Percentiles rank a stretch among this genome's conserved stretches.
Evolutionary conservation across 1,140 invertebrate genomes (phyloP).

Genomic region (Pseudomyrmex cubaensis): DNA sequence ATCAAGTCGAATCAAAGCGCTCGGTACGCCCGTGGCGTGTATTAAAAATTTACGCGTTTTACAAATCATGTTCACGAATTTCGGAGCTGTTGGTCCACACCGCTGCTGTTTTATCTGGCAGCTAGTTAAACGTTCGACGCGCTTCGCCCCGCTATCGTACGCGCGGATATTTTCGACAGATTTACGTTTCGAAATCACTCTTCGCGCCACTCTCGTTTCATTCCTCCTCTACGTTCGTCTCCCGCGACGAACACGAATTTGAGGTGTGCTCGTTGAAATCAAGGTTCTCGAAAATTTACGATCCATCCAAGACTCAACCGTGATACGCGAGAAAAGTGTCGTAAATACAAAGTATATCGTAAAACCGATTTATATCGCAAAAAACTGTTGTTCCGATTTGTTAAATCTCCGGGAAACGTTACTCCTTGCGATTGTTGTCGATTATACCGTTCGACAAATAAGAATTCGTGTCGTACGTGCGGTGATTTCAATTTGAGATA

Average conservation of each 20-base stretch:
- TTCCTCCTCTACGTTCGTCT: neutral
- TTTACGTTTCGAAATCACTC: constrained; percentile 46
- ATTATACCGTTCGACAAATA: too few species aligned
- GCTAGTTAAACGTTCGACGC: constrained; percentile 41
- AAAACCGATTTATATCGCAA: neutral
- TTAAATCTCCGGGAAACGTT: too few species aligned
- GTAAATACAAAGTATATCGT: neutral
- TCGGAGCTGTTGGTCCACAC: neutral
- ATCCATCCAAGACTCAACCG: neutral
- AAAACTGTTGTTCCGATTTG: neutral
- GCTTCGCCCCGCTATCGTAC: neutral
- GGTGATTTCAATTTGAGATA: too few species aligned
- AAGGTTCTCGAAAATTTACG: constrained; percentile 25
- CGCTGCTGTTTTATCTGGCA: constrained; percentile 56
- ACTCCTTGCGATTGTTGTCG: too few species aligned
- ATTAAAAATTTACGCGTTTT: constrained; percentile 24
- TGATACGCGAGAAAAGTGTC: neutral
- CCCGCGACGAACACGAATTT: neutral
- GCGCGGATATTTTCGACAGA: constrained; percentile 46
- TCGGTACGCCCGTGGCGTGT: neutral
- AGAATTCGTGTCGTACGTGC: too few species aligned
- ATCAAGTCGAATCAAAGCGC: neutral
- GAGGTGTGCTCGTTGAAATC: neutral
- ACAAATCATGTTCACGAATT: neutral
- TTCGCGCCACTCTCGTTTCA: constrained; percentile 8